Conservation (phyloP, 2,888 invertebrate species). For the Heteromurus nitidus region DNA sequence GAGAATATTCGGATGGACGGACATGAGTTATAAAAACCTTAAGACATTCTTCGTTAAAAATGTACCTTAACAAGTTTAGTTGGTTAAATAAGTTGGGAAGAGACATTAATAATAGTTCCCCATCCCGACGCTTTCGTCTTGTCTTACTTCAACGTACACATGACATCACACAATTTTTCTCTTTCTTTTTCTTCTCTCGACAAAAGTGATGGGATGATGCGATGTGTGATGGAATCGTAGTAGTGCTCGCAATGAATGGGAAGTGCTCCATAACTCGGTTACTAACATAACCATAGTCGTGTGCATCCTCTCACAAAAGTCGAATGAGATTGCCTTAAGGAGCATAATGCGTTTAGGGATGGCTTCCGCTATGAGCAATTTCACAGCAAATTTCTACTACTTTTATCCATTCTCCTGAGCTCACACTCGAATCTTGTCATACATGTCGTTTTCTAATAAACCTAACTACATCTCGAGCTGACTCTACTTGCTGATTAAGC, state of each 20-base stretch:
- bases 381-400: constrained; percentile 39
- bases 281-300: neutral
- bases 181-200: no score
- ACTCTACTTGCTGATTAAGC: no score
- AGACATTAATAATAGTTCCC: constrained; percentile 22
- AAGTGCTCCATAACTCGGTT: constrained; percentile 8
- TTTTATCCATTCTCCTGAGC: neutral
- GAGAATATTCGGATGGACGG: no score
- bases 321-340: constrained; percentile 57
- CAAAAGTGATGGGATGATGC: neutral
- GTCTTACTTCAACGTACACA: constrained; percentile 30
- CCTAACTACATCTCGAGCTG: neutral
- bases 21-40: no score
- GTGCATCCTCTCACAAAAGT: neutral
- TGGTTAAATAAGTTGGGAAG: constrained; percentile 31
- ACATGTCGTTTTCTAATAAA: constrained; percentile 11
- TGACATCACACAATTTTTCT: no score
- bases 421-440: constrained; percentile 27
- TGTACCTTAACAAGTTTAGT: constrained; percentile 16
- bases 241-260: neutral
- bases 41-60: no score
- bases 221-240: neutral
- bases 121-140: constrained; percentile 21
- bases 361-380: constrained; percentile 61
- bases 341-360: constrained; percentile 52